These are phyloP conservation scores for Sebastes melanostomus DNA, from an alignment of 2,797 vertebrate genomes.

Conservation along the genomic window DNA sequence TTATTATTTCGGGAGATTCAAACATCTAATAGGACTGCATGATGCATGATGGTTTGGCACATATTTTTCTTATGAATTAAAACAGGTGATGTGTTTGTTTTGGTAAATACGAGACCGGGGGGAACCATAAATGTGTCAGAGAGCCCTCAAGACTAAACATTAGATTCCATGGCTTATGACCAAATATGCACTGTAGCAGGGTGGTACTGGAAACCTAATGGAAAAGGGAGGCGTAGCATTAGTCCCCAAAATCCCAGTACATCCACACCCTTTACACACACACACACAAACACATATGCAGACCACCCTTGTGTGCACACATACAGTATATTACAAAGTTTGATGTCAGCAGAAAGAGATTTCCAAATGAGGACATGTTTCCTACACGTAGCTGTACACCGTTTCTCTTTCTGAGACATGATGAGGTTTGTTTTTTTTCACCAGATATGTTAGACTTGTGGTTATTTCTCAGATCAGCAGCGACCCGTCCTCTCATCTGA, in stretches of 20 bases:
- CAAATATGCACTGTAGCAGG: constrained; percentile 50
- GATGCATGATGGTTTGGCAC: not conserved
- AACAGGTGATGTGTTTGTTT: not conserved
- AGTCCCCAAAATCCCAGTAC: constrained; percentile 56
- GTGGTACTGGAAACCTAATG: constrained; percentile 65
- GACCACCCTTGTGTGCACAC: constrained; percentile 49
- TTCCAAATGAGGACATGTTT: constrained; percentile 35
- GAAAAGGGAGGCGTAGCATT: constrained; percentile 52
- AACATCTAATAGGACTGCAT: not conserved
- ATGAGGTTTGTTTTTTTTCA: constrained; percentile 23
- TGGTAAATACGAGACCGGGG: not conserved
- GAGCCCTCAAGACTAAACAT: constrained; percentile 47
- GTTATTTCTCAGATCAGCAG: constrained; percentile 21
- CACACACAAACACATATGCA: constrained; percentile 10
- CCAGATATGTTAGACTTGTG: not conserved
- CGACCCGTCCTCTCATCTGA: constrained; percentile 1
- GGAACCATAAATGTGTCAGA: constrained; percentile 8
- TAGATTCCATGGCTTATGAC: constrained; percentile 52
- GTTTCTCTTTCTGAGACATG: constrained; percentile 14
- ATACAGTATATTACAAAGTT: constrained; percentile 17
- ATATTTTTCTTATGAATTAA: not conserved
- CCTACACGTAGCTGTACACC: constrained; percentile 6
- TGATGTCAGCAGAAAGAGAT: constrained; percentile 49
- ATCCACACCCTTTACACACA: constrained; percentile 58
- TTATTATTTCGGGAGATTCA: not conserved